Percentiles rank a stretch among this genome's conserved stretches.
These are phyloP conservation scores for Nansenia antarctica DNA, from an alignment of 2,113 vertebrate genomes.

Conservation along the genomic window DNA sequence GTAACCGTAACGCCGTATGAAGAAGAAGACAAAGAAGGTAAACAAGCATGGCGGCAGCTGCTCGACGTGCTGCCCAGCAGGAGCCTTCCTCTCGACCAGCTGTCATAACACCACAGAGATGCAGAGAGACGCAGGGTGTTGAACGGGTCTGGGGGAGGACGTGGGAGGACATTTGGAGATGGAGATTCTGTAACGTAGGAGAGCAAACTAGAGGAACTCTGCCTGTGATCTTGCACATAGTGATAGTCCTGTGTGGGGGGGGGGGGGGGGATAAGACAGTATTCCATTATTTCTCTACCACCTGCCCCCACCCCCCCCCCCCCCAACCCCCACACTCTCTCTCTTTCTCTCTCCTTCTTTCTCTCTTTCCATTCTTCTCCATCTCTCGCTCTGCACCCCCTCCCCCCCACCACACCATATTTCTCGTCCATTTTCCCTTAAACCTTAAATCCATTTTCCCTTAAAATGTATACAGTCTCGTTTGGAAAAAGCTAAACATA, in stretches of 20 bases:
- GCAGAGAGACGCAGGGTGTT: background rate
- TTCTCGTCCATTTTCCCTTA: background rate
- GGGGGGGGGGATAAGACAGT: background rate
- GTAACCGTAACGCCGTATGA: background rate
- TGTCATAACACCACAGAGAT: constrained; percentile 19
- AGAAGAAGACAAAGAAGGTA: background rate
- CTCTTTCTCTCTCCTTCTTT: background rate
- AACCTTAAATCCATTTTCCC: background rate
- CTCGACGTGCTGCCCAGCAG: background rate
- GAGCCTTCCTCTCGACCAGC: constrained; percentile 7
- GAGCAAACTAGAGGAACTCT: background rate
- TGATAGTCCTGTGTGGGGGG: background rate
- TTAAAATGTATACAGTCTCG: background rate
- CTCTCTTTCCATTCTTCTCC: background rate
- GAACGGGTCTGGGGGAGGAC: background rate
- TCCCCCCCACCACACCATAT: background rate
- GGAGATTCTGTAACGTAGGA: background rate
- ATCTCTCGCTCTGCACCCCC: background rate
- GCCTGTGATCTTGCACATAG: background rate
- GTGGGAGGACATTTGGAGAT: background rate
- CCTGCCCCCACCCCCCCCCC: no score
- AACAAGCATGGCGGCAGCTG: constrained; percentile 4
- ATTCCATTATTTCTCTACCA: no score
- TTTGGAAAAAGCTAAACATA: background rate
- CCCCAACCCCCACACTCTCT: background rate